Conservation (phyloP, 2,888 invertebrate species). For the Morpho deidamia region DNA sequence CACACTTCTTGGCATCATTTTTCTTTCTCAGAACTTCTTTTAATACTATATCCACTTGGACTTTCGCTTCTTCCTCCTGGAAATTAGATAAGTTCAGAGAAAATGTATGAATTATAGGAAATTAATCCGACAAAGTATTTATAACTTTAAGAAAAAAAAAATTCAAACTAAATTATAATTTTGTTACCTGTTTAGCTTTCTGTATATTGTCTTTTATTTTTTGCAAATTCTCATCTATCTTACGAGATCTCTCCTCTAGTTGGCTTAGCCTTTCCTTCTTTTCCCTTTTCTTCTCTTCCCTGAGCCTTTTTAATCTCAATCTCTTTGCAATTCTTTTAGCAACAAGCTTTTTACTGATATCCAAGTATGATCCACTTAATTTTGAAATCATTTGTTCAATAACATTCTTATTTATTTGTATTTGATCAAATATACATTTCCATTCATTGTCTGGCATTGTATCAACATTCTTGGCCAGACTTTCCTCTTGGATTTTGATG, state of each 20-base stretch:
- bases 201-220: conserved; percentile 81
- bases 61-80: conserved; percentile 81
- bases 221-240: conserved; percentile 83
- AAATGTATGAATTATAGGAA: not conserved
- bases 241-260: conserved; percentile 72
- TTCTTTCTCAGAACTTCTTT: conserved; percentile 85
- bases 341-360: conserved; percentile 55
- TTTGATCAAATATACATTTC: conserved; percentile 67
- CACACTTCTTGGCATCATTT: conserved; percentile 82
- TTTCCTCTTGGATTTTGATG: conserved; percentile 47
- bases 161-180: not conserved
- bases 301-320: conserved; percentile 61
- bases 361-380: conserved; percentile 58
- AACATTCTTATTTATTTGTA: conserved; percentile 64
- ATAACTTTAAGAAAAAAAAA: too few species aligned
- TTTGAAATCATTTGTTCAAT: conserved; percentile 56
- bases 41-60: conserved; percentile 83
- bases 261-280: conserved; percentile 55
- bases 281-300: conserved; percentile 45
- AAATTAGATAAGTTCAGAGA: conserved; percentile 12
- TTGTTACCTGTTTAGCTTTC: conserved; percentile 75
- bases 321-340: conserved; percentile 68
- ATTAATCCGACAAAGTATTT: too few species aligned
- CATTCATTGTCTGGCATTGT: conserved; percentile 74
- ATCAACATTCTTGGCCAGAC: conserved; percentile 59